phyloP scores from a whole-genome alignment of 2,797 vertebrate genomes.

The Garrulus glandarius region DNA sequence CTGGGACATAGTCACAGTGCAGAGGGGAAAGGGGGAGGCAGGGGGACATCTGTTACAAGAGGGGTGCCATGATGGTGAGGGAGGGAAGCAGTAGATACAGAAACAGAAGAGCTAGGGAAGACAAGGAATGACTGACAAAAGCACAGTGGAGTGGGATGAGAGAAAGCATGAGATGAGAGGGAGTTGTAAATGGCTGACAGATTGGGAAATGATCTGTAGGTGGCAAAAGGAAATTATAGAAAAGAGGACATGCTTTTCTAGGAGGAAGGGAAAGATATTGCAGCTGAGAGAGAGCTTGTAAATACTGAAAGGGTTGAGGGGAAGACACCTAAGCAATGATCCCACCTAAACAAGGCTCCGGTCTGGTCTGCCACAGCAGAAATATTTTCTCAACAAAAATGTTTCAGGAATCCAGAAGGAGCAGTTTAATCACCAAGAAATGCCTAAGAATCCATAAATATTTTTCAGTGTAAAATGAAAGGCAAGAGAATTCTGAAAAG shows the following conservation, averaged over 20 bases:
- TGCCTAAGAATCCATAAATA: neutral
- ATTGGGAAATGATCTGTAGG: slow-evolving; percentile 27
- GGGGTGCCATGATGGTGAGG: neutral
- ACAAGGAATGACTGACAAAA: slow-evolving; percentile 44
- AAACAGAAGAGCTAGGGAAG: neutral
- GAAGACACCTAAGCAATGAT: neutral
- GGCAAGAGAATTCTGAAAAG: neutral
- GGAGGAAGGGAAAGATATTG: neutral
- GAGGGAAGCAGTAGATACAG: neutral
- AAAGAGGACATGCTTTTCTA: slow-evolving; percentile 2
- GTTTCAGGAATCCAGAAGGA: neutral
- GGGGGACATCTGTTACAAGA: neutral
- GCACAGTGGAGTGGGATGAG: slow-evolving; percentile 21
- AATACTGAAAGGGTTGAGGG: neutral
- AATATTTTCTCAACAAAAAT: neutral
- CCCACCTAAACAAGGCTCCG: neutral
- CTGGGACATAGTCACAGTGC: neutral
- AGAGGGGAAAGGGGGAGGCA: neutral
- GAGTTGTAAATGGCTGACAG: slow-evolving; percentile 40
- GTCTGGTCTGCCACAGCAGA: neutral
- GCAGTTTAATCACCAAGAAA: neutral
- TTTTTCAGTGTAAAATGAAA: neutral
- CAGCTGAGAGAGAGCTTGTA: neutral
- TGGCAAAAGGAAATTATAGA: slow-evolving; percentile 35
- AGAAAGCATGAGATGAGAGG: slow-evolving; percentile 26